Evolutionary conservation across 2,797 vertebrate species (phyloP).

Genomic region (Micropoecilia bifurca): DNA sequence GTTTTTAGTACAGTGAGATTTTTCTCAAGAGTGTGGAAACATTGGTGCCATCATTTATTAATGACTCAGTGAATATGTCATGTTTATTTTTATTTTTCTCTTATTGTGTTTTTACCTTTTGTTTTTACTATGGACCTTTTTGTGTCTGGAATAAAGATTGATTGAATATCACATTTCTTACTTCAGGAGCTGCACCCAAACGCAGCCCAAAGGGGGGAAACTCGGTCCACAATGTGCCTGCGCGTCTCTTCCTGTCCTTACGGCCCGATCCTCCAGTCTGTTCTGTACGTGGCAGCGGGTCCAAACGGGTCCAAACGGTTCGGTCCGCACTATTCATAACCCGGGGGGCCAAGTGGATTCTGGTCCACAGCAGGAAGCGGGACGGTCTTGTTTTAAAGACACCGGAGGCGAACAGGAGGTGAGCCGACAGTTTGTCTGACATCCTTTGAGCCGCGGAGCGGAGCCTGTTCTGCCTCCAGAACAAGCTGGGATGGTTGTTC

Average conservation of each 20-base stretch:
- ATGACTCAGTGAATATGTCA: no score
- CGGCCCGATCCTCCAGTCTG: slow-evolving; percentile 34
- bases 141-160: no score
- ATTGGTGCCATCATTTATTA: no score
- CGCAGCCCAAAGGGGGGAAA: not conserved
- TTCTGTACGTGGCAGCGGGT: slow-evolving; percentile 82
- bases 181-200: slow-evolving; percentile 8
- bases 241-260: slow-evolving; percentile 43
- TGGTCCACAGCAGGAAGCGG: not conserved
- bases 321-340: slow-evolving; percentile 33
- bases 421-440: slow-evolving; percentile 10
- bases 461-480: slow-evolving; percentile 19
- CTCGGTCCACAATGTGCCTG: slow-evolving; percentile 48
- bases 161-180: not conserved
- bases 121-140: no score
- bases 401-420: slow-evolving; percentile 33
- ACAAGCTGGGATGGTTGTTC: slow-evolving; percentile 56
- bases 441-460: not conserved
- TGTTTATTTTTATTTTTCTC: no score
- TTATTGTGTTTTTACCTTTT: no score
- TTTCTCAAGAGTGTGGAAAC: no score
- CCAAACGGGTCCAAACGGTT: slow-evolving; percentile 14
- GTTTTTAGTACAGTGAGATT: no score
- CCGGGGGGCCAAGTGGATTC: not conserved
- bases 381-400: not conserved